Percentiles rank a stretch among this genome's conserved stretches.
These are phyloP conservation scores for Trissoscelio sp. DNA, from an alignment of 2,888 invertebrate species.

Conservation along the genomic window DNA sequence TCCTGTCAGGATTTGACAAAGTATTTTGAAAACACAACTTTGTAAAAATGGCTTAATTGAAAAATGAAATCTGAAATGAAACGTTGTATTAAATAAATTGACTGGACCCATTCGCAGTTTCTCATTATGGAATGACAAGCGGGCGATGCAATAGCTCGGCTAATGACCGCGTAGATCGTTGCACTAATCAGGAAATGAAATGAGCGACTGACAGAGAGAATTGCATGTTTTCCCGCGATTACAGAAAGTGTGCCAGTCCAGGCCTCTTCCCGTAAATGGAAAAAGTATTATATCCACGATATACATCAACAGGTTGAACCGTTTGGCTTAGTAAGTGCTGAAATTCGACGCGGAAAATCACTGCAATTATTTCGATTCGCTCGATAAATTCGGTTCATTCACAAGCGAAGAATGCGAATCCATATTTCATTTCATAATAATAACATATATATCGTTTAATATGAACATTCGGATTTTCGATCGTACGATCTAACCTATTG, in stretches of 20 bases:
- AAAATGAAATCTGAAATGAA: too few species aligned
- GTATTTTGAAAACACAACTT: too few species aligned
- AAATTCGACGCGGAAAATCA: neutral
- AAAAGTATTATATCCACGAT: conserved; percentile 70
- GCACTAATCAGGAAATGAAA: conserved; percentile 81
- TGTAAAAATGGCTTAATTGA: too few species aligned
- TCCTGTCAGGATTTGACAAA: too few species aligned
- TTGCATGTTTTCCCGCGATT: conserved; percentile 80
- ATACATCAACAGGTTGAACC: conserved; percentile 9
- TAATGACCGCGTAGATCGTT: conserved; percentile 78
- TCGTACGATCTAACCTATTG: conserved; percentile 26
- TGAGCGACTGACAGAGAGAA: conserved; percentile 73
- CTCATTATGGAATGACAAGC: conserved; percentile 57
- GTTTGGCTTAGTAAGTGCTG: neutral
- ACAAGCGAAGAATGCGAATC: too few species aligned
- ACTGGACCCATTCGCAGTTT: conserved; percentile 17
- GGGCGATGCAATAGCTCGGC: conserved; percentile 72
- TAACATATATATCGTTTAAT: too few species aligned
- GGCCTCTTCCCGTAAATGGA: conserved; percentile 69
- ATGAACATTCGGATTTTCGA: too few species aligned
- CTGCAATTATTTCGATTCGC: neutral
- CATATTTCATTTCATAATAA: too few species aligned
- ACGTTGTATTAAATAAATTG: conserved; percentile 32
- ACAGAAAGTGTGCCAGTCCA: conserved; percentile 75
- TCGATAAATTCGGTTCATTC: too few species aligned